phyloP scores from a whole-genome alignment of 2,113 vertebrate genomes.

The Capricornis sumatraensis region DNA sequence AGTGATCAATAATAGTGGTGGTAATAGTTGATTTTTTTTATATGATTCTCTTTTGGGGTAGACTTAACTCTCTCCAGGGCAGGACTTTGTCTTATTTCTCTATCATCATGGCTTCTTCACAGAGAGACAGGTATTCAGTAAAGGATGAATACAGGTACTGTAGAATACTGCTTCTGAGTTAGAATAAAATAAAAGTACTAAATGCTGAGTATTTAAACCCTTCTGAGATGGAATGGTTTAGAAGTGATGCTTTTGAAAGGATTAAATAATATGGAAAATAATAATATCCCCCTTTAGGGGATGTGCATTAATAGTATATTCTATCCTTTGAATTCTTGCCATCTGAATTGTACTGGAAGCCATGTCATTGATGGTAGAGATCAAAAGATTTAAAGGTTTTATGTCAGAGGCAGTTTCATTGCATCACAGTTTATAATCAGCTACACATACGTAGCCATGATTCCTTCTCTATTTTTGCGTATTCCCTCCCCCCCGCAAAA shows the following conservation, averaged over 20 bases:
- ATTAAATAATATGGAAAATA: not conserved
- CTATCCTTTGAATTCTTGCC: not conserved
- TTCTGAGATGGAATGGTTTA: not conserved
- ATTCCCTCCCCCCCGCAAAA: not conserved
- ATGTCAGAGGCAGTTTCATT: not conserved
- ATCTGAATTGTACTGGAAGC: not conserved
- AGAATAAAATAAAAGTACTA: not conserved
- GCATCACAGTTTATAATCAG: not conserved
- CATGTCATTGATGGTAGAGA: not conserved
- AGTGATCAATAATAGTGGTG: not conserved
- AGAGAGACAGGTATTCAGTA: not conserved
- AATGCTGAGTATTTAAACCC: not conserved
- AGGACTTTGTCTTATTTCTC: not conserved
- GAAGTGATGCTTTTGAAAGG: not conserved
- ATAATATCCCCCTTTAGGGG: not conserved
- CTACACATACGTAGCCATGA: not conserved
- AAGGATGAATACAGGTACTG: not conserved
- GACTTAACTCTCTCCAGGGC: conserved; percentile 11
- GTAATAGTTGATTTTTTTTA: not conserved
- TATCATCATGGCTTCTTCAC: not conserved
- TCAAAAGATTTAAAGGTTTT: not conserved
- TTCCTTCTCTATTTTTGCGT: not conserved
- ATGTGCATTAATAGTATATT: not conserved
- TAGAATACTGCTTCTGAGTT: not conserved
- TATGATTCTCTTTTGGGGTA: not conserved